Evolutionary conservation across 2,797 vertebrate genomes (phyloP), one percentile per base, ranked within the genome.

Genomic region (Pangasius djambal): DNA sequence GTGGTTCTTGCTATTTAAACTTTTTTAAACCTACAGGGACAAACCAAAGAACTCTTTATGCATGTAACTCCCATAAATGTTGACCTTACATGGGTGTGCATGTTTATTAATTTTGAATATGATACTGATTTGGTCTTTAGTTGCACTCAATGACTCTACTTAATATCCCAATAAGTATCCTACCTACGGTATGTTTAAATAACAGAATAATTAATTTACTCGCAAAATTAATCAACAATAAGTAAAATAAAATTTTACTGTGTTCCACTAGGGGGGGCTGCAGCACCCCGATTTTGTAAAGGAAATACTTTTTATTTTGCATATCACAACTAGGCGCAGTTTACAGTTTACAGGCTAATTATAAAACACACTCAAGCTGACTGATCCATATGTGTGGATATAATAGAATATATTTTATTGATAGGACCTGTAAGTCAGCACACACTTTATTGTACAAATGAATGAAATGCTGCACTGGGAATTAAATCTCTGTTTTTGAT

Each of bases 261-360:
- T 52, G 4, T 70, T 85, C 50, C 83, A 70, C 48, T 52, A 70
- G 83, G 48, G 83, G n/a, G n/a, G 22, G 83, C n/a, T 65, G 40
- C 15, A 83, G 25, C 9, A 16, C 5, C 12, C 16, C 3, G 25
- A 28, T 44, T 65, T 83, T 83, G 25, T 83, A 65, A 31, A 63
- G 48, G 2, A 65, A 83, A 83, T n/a, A 9, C 3, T 18, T 65
- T 63, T 83, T 28, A 37, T 83, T 83, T 83, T 61, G 22, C 44
- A 75, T 31, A 44, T 52, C 78, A 44, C 25, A 63, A 40, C 16
- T 83, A n/a, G 34, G 44, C 2, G 5, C 8, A 59, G 16, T 50
- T 18, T 25, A 63, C 20, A 83, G 6, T 28, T 63, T 40, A 61
- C 6, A 83, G 22, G 34, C 16, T 40, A 18, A 15, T 63, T 40